Evolutionary conservation across 2,797 vertebrate genomes (phyloP).

Genomic region (Aselliscus stoliczkanus): DNA sequence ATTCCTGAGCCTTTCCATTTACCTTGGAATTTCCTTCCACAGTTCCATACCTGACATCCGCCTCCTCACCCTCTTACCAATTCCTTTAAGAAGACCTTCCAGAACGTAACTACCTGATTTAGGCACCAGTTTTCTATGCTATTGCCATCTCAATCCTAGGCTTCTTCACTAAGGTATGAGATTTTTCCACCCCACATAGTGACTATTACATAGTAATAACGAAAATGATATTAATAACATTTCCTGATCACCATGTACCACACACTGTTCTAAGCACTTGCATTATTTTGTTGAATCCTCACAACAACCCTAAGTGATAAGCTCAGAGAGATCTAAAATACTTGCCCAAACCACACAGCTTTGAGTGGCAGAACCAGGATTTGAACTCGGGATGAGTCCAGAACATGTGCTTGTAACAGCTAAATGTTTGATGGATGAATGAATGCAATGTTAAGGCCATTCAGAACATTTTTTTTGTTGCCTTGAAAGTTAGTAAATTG

Average conservation of each 20-base stretch:
- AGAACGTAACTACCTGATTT: neutral
- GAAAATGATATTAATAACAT: neutral
- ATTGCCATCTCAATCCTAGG: neutral
- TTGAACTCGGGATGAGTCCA: neutral
- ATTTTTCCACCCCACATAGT: neutral
- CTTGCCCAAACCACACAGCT: neutral
- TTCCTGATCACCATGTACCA: neutral
- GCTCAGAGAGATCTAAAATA: neutral
- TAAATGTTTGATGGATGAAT: neutral
- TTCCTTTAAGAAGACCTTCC: neutral
- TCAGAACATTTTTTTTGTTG: neutral
- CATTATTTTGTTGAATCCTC: neutral
- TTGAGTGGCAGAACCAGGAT: neutral
- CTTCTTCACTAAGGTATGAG: neutral
- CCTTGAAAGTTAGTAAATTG: neutral
- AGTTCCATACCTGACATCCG: neutral
- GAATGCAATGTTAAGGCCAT: neutral
- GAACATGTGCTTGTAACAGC: neutral
- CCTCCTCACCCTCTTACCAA: neutral
- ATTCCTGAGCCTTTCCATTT: neutral
- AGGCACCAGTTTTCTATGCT: neutral
- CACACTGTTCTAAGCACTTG: neutral
- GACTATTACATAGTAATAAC: neutral
- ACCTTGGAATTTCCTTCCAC: neutral
- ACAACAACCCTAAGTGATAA: neutral